These are phyloP conservation scores for Fistularia commersonii DNA, from an alignment of 2,797 vertebrate genomes.

Conservation along the genomic window DNA sequence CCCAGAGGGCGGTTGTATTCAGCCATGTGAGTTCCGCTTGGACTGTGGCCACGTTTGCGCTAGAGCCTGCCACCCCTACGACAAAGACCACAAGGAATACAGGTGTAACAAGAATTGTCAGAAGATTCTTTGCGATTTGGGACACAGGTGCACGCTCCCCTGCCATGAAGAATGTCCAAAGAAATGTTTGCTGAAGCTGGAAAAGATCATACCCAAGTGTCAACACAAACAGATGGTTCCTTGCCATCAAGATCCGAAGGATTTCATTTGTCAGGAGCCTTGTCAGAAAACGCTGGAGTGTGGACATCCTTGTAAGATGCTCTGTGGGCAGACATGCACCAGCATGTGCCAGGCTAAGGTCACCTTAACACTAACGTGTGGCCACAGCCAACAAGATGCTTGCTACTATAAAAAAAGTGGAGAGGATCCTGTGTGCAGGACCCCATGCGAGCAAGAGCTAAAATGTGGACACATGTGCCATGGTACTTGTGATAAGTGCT, in stretches of 20 bases:
- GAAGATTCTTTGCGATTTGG: constrained; percentile 78
- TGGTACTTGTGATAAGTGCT: constrained; percentile 81
- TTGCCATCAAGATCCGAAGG: constrained; percentile 70
- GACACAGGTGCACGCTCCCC: constrained; percentile 75
- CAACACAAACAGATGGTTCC: constrained; percentile 85
- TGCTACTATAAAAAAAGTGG: constrained; percentile 61
- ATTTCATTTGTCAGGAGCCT: constrained; percentile 75
- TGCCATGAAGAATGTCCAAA: constrained; percentile 76
- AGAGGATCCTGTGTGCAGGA: constrained; percentile 56
- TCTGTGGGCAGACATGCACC: constrained; percentile 79
- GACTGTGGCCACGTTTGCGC: constrained; percentile 88
- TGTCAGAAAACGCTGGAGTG: constrained; percentile 79
- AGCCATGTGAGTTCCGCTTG: constrained; percentile 85
- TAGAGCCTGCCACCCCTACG: constrained; percentile 88
- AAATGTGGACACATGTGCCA: constrained; percentile 82
- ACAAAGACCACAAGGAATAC: constrained; percentile 80
- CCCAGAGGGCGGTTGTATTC: constrained; percentile 88
- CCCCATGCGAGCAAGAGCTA: constrained; percentile 67
- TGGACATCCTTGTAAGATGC: constrained; percentile 76
- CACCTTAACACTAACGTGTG: constrained; percentile 74
- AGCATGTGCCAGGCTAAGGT: constrained; percentile 65
- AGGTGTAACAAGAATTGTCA: constrained; percentile 82
- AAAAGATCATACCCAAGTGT: constrained; percentile 81
- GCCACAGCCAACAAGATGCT: constrained; percentile 74
- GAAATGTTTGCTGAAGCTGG: constrained; percentile 74